A percentile compares a stretch with the other conserved stretches of the same genome.
These are phyloP conservation scores for Helicoverpa armigera DNA, from an alignment of 1,140 invertebrate genomes.

Conservation along the genomic window DNA sequence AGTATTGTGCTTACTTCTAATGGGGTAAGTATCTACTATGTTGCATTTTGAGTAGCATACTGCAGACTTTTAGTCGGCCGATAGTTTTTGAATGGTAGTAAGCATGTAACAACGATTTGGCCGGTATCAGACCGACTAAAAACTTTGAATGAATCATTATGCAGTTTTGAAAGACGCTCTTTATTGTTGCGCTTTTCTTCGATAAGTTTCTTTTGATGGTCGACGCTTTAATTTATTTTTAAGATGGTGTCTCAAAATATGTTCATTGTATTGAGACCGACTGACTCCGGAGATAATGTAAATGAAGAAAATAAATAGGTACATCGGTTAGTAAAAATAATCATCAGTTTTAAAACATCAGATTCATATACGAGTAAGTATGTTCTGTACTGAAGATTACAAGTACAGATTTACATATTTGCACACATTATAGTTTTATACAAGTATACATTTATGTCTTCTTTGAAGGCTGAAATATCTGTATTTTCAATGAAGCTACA, in stretches of 20 bases:
- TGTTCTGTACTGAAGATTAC: too few relatives aligned
- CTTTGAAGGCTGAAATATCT: neutral
- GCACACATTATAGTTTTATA: too few relatives aligned
- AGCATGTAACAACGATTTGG: too few relatives aligned
- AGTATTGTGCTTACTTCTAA: too few relatives aligned
- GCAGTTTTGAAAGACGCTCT: slow-evolving; percentile 11
- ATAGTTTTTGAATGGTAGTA: too few relatives aligned
- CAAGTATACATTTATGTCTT: too few relatives aligned
- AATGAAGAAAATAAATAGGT: neutral
- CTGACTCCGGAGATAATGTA: neutral
- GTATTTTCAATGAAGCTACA: slow-evolving; percentile 22
- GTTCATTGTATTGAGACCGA: neutral
- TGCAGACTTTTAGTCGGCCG: too few relatives aligned
- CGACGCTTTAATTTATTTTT: neutral
- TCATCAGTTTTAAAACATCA: neutral
- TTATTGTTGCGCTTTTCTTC: neutral
- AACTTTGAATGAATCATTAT: too few relatives aligned
- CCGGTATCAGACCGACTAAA: neutral
- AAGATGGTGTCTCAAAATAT: neutral
- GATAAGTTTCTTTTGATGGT: neutral
- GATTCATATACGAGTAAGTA: too few relatives aligned
- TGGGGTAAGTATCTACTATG: too few relatives aligned
- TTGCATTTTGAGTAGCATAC: too few relatives aligned
- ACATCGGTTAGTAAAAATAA: neutral
- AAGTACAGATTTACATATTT: too few relatives aligned